phyloP scores from a whole-genome alignment of 2,797 vertebrate species.

The Aphelocoma californica region DNA sequence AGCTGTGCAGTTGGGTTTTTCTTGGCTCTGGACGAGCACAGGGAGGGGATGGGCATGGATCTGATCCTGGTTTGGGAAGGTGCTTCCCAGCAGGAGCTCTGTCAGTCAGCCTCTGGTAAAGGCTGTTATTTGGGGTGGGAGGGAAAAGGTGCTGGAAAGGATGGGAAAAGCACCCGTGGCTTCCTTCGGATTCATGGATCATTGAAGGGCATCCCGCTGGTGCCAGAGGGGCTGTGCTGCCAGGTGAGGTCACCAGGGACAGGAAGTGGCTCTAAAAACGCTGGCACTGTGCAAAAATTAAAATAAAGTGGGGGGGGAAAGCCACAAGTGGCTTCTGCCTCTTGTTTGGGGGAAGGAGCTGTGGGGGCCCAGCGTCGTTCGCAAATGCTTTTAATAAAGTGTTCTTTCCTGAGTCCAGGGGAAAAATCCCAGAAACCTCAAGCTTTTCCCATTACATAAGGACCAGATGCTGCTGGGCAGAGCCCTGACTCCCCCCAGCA shows the following conservation, averaged over 20 bases:
- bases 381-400: constrained; percentile 62
- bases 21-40: background rate
- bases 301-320: rapidly evolving
- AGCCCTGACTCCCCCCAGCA: background rate
- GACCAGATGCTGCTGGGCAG: constrained; percentile 36
- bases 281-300: background rate
- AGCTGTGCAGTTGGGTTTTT: rapidly evolving
- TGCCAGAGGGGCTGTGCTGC: background rate
- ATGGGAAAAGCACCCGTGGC: rapidly evolving
- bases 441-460: constrained; percentile 40
- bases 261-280: background rate
- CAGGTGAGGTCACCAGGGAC: rapidly evolving
- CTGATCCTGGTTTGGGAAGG: background rate
- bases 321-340: background rate
- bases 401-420: constrained; percentile 54
- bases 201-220: rapidly evolving
- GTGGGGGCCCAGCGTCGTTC: background rate
- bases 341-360: background rate
- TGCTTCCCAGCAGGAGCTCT: background rate
- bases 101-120: background rate
- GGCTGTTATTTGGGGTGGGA: rapidly evolving
- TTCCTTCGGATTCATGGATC: rapidly evolving
- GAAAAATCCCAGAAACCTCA: constrained; percentile 25
- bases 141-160: background rate
- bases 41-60: background rate